These are phyloP conservation scores for Cyphomyrmex costatus DNA, from an alignment of 1,140 invertebrate genomes.

Conservation along the genomic window DNA sequence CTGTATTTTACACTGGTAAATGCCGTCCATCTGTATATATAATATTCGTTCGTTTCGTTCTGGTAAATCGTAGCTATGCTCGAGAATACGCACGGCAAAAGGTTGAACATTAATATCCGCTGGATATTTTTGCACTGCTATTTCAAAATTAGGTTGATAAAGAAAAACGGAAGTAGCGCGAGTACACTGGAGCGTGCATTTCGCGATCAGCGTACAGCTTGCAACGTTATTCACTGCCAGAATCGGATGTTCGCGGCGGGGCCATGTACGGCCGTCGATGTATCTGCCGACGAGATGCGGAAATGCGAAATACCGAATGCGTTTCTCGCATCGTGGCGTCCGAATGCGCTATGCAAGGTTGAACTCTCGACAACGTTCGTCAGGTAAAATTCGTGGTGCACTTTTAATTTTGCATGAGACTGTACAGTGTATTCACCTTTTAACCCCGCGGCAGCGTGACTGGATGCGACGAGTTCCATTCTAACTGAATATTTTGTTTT, in stretches of 20 bases:
- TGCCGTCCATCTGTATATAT: neutral
- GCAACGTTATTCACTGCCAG: neutral
- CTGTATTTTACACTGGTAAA: neutral
- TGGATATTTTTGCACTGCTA: slow-evolving; percentile 22
- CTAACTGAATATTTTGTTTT: slow-evolving; percentile 28
- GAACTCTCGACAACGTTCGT: slow-evolving; percentile 1
- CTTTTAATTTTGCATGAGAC: slow-evolving; percentile 41
- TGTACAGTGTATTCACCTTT: slow-evolving; percentile 16
- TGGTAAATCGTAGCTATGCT: neutral
- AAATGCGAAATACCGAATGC: slow-evolving; percentile 26
- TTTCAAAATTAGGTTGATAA: slow-evolving; percentile 64
- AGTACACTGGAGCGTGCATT: slow-evolving; percentile 38
- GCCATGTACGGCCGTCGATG: neutral
- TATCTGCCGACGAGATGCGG: slow-evolving; percentile 8
- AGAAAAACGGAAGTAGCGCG: slow-evolving; percentile 1
- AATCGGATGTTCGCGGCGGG: slow-evolving; percentile 9
- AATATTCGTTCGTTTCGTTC: neutral
- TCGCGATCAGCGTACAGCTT: slow-evolving; percentile 45
- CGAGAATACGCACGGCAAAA: slow-evolving; percentile 16
- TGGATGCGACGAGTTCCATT: slow-evolving; percentile 1
- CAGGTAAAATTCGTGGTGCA: neutral
- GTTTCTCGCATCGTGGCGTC: slow-evolving; percentile 38
- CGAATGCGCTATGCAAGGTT: slow-evolving; percentile 22
- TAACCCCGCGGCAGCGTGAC: neutral
- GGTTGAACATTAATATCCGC: neutral